These are phyloP conservation scores for Ophioderma brevispina DNA, from an alignment of 35 echinoderm and acorn worm species.

Conservation along the genomic window DNA sequence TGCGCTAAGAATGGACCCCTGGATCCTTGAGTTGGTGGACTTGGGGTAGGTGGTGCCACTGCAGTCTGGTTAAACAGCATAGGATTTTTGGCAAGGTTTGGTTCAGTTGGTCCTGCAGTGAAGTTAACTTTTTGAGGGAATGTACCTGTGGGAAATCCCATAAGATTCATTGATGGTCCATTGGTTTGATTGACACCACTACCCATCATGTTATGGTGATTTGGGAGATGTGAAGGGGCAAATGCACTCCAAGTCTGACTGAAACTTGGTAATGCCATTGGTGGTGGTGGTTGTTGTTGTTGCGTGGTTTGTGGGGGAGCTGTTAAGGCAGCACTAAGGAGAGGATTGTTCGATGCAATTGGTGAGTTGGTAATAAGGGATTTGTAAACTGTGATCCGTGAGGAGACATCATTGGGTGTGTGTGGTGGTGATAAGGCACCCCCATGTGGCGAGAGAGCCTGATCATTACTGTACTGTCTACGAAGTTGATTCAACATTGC, in stretches of 20 bases:
- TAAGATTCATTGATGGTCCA: neutral
- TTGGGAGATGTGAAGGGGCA: constrained; percentile 24
- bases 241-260: constrained; percentile 77
- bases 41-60: neutral
- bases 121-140: neutral
- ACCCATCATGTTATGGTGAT: neutral
- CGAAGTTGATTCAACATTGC: constrained; percentile 50
- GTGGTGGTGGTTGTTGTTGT: constrained; percentile 1
- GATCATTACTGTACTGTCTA: constrained; percentile 40
- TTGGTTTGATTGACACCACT: neutral
- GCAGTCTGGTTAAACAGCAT: neutral
- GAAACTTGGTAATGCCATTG: constrained; percentile 73
- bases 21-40: neutral
- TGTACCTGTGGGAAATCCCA: neutral
- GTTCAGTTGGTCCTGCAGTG: neutral
- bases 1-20: neutral
- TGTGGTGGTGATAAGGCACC: constrained; percentile 31
- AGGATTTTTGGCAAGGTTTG: neutral
- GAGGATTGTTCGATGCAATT: neutral
- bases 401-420: constrained; percentile 47
- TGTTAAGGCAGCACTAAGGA: neutral
- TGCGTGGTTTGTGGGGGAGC: neutral
- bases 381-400: constrained; percentile 37
- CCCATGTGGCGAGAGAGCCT: constrained; percentile 48
- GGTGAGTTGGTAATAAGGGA: neutral